Evolutionary conservation across 2,797 vertebrate species (phyloP), one percentile per base, ranked within the genome.

Genomic region (Ciconia nigra): DNA sequence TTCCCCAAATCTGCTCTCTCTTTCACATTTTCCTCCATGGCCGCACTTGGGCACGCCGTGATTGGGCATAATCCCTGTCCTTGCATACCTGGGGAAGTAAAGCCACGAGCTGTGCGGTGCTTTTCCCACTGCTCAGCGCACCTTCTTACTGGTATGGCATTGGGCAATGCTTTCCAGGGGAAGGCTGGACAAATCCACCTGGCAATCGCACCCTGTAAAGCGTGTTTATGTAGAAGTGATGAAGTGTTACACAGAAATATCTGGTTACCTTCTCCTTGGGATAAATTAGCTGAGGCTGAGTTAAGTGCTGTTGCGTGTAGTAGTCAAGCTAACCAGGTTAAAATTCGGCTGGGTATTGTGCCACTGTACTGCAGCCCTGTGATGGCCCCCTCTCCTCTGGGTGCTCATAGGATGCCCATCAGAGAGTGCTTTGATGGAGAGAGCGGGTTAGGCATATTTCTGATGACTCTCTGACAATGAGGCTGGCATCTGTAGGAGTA

Each of bases 161-260:
- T n/a, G 51, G 44, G 71, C 2, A 3, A 24, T 0, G 0, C 39
- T 73, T 59, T 42, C 42, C 6, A 2, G 26, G 37, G 63, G 11
- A 54, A 57, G 13, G 19, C n/a, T 87, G 84, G 44, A 46, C 57
- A 74, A 67, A 55, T 15, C 67, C 13, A n/a, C 58, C 81, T 66
- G 81, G 74, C 39, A 89, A 49, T 13, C 59, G 7, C 58, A 33
- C 47, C 73, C 82, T 2, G 18, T 73, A 11, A 80, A 89, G 47
- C 1, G 2, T 15, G 44, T 57, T 35, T 41, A 7, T 26, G 46
- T 2, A 54, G 57, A 25, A 76, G 26, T 28, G 52, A 61, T 57
- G 59, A 78, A 41, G 61, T 61, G 59, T 4, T 51, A 28, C 76
- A 42, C 71, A 85, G 59, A 71, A 70, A 77, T 73, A 71, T 21